Evolutionary conservation across 1,140 invertebrate species (phyloP).

Genomic region (Drosophila parabipectinata): DNA sequence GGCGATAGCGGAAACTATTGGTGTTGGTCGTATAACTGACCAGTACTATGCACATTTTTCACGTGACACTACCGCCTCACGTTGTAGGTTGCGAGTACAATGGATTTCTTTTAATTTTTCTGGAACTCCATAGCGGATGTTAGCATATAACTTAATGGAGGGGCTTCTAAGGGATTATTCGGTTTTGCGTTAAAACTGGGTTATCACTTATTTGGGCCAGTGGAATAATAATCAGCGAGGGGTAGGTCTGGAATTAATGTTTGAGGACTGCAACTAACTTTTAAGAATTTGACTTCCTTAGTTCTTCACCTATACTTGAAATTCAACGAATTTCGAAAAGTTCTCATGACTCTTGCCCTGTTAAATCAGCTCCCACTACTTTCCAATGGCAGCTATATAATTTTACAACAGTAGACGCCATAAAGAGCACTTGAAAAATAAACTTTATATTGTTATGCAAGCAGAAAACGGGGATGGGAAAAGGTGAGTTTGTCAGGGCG

Average conservation of each 20-base stretch:
- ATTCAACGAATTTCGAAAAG: slow-evolving; percentile 2
- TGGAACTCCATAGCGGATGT: slow-evolving; percentile 10
- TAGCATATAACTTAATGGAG: slow-evolving; percentile 7
- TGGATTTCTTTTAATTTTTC: slow-evolving; percentile 10
- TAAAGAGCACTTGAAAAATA: slow-evolving; percentile 33
- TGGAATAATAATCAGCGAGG: neutral
- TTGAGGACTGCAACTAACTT: too few relatives aligned
- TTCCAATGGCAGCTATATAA: slow-evolving; percentile 36
- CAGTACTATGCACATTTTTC: slow-evolving; percentile 1
- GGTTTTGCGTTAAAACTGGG: neutral
- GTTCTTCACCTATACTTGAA: neutral
- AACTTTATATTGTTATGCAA: slow-evolving; percentile 36
- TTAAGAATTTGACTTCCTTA: neutral
- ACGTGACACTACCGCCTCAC: slow-evolving; percentile 27
- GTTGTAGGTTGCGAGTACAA: slow-evolving; percentile 15
- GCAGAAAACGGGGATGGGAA: slow-evolving; percentile 34
- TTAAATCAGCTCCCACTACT: slow-evolving; percentile 38
- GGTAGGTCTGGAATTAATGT: slow-evolving; percentile 9
- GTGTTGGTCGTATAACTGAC: slow-evolving; percentile 32
- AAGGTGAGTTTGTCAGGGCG: slow-evolving; percentile 43
- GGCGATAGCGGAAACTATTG: slow-evolving; percentile 61
- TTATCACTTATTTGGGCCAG: neutral
- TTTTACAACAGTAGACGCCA: slow-evolving; percentile 36
- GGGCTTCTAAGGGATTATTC: slow-evolving; percentile 8
- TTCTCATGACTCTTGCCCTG: slow-evolving; percentile 16